Evolutionary conservation across 2,888 invertebrate species (phyloP).

Genomic region (Labia minor): DNA sequence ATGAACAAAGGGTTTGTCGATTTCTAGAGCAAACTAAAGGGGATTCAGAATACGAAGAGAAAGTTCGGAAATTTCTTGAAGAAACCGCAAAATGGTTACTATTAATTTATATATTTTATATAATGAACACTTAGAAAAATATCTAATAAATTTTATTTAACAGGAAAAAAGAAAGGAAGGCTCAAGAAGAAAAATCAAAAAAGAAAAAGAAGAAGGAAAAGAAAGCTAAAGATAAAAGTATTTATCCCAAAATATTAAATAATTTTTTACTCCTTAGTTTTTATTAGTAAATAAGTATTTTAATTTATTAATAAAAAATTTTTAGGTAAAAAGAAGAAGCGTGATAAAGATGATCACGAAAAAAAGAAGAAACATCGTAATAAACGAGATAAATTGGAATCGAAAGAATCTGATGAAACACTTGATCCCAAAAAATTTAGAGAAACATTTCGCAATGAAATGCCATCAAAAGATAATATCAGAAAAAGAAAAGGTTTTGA

Average conservation of each 20-base stretch:
- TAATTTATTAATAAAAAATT: constrained; percentile 15
- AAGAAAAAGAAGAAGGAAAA: constrained; percentile 46
- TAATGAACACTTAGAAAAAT: neutral
- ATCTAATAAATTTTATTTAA: neutral
- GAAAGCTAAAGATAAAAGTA: constrained; percentile 31
- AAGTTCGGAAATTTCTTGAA: constrained; percentile 73
- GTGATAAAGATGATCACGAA: constrained; percentile 56
- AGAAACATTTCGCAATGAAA: constrained; percentile 52
- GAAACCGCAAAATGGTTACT: constrained; percentile 64
- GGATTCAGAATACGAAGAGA: constrained; percentile 76
- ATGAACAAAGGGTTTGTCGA: constrained; percentile 57
- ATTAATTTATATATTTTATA: constrained; percentile 14
- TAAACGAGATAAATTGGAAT: constrained; percentile 43
- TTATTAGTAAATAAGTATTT: neutral
- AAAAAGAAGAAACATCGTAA: constrained; percentile 39
- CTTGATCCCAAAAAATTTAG: constrained; percentile 53
- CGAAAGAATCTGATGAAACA: constrained; percentile 52
- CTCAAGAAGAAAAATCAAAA: constrained; percentile 49
- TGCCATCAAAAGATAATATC: constrained; percentile 24
- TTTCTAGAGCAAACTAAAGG: constrained; percentile 66
- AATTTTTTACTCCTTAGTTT: no score
- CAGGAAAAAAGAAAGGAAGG: constrained; percentile 54
- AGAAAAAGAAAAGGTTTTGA: constrained; percentile 30
- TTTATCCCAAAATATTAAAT: no score
- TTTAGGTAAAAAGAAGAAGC: constrained; percentile 52